Conservation (phyloP, 64 coral and sea anemone genomes). For the Montipora efflorescens region DNA sequence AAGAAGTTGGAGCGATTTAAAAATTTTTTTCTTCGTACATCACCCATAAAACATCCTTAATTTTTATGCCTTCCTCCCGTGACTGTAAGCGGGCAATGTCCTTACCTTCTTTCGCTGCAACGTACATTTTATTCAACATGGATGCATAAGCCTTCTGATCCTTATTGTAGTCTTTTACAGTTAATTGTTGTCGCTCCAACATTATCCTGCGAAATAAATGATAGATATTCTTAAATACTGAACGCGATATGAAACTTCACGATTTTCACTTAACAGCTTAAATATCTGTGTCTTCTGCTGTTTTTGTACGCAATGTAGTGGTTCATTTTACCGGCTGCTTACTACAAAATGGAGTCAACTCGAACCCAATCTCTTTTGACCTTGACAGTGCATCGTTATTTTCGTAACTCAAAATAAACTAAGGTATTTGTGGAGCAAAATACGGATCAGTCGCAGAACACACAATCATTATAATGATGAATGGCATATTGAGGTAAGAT, state of each 20-base stretch:
- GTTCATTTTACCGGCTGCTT: no score
- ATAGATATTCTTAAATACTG: neutral
- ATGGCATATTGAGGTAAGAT: no score
- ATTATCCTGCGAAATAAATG: slow-evolving; percentile 66
- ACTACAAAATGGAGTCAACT: no score
- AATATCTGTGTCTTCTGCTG: no score
- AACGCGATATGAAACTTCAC: neutral
- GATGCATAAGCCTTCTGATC: slow-evolving; percentile 93
- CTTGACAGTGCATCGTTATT: neutral
- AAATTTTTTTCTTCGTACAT: neutral
- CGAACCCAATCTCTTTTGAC: neutral
- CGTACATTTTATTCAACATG: slow-evolving; percentile 97
- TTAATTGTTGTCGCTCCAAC: slow-evolving; percentile 83
- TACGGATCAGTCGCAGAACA: no score
- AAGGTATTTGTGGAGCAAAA: no score
- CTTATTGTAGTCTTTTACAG: slow-evolving; percentile 87
- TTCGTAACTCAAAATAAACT: no score
- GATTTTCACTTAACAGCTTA: no score
- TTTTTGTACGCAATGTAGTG: no score
- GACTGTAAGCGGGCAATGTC: neutral
- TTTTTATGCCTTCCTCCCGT: neutral
- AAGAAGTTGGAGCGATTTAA: neutral
- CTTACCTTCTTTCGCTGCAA: slow-evolving; percentile 94
- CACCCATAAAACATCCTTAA: no score
- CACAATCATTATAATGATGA: no score